phyloP scores from a whole-genome alignment of 2,797 vertebrate species.

The Malurus splendens region DNA sequence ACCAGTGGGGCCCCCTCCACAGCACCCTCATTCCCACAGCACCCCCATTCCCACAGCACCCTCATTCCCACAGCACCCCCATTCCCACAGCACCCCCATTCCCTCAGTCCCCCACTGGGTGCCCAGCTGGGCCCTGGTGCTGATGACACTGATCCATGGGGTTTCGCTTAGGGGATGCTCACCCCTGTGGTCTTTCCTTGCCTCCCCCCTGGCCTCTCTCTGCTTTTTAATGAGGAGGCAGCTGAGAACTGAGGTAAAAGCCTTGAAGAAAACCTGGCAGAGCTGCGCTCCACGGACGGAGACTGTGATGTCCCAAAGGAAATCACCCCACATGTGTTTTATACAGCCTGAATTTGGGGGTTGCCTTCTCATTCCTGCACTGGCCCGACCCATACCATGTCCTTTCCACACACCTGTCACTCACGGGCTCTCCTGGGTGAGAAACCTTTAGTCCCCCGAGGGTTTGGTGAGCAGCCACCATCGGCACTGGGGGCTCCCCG shows the following conservation, averaged over 20 bases:
- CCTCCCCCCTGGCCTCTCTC: fast-evolving
- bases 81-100: too few species aligned
- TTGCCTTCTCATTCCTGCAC: background rate
- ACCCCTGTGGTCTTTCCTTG: background rate
- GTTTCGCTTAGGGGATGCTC: background rate
- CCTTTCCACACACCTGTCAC: fast-evolving
- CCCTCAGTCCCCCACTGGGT: too few species aligned
- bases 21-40: background rate
- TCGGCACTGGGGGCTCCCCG: fast-evolving
- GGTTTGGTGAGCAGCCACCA: background rate
- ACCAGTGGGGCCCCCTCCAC: fast-evolving
- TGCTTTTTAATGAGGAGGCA: background rate
- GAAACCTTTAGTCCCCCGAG: background rate
- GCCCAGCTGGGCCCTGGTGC: background rate
- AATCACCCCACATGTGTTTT: background rate
- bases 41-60: background rate
- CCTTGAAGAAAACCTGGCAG: background rate
- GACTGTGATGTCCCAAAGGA: fast-evolving
- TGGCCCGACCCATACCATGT: fast-evolving
- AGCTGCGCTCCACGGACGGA: fast-evolving
- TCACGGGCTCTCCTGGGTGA: background rate
- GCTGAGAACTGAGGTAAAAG: background rate
- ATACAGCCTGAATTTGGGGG: background rate
- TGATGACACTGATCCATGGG: background rate
- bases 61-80: background rate